Evolutionary conservation across 2,113 vertebrate genomes (phyloP).

Genomic region (Isichthys henryi): DNA sequence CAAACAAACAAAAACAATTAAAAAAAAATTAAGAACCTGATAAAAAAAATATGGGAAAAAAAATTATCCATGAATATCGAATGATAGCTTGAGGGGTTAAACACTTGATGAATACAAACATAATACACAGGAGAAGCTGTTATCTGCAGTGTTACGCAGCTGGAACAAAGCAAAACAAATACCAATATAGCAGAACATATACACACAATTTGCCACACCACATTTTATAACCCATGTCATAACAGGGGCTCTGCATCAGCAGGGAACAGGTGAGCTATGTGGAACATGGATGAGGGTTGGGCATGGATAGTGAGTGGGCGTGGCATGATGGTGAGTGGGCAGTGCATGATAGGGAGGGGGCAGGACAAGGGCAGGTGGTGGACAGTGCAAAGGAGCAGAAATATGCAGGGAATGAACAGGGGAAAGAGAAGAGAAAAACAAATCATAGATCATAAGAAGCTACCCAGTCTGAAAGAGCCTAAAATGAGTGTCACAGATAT

Average conservation of each 20-base stretch:
- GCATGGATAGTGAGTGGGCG: neutral
- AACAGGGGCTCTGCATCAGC: neutral
- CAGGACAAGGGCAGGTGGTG: no score
- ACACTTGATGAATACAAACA: neutral
- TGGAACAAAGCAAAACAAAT: neutral
- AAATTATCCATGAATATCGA: neutral
- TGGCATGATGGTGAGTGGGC: neutral
- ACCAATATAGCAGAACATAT: neutral
- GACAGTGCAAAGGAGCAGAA: neutral
- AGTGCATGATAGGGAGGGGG: neutral
- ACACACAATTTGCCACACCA: neutral
- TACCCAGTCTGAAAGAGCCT: neutral
- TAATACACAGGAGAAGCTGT: neutral
- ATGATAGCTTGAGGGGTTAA: conserved; percentile 5
- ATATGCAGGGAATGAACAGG: neutral
- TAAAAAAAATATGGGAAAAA: neutral
- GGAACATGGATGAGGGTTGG: neutral
- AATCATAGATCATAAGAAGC: neutral
- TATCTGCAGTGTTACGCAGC: neutral
- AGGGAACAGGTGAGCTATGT: neutral
- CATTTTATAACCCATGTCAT: neutral
- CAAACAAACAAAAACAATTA: neutral
- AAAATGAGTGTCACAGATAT: neutral
- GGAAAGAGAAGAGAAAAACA: neutral
- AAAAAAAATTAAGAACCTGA: neutral